Evolutionary conservation across 2,797 vertebrate species (phyloP).

Genomic region (Gila robusta): DNA sequence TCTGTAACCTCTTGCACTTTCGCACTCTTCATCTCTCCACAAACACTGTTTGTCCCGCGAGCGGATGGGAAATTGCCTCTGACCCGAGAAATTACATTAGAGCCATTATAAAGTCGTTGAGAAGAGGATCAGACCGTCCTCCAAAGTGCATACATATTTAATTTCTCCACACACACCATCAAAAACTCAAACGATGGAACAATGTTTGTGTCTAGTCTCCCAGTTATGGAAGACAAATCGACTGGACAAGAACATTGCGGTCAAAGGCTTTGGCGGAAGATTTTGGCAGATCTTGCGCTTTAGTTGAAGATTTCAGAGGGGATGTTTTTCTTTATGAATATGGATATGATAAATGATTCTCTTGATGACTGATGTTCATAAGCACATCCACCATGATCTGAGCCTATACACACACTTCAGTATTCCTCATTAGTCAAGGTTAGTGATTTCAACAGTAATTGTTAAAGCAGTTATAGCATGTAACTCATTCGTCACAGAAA

Average conservation of each 20-base stretch:
- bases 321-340: neutral
- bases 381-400: neutral
- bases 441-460: neutral
- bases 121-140: slow-evolving; percentile 52
- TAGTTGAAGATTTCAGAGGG: neutral
- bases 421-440: neutral
- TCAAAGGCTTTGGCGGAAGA: neutral
- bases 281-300: neutral
- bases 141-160: slow-evolving; percentile 63
- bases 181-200: slow-evolving; percentile 52
- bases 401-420: neutral
- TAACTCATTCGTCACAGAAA: too few relatives aligned
- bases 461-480: too few relatives aligned
- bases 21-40: slow-evolving; percentile 32
- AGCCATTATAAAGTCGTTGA: slow-evolving; percentile 56
- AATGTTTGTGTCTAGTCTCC: slow-evolving; percentile 53
- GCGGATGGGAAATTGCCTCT: slow-evolving; percentile 53
- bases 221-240: slow-evolving; percentile 34
- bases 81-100: slow-evolving; percentile 56
- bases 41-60: slow-evolving; percentile 57
- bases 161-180: slow-evolving; percentile 52
- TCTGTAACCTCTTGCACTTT: slow-evolving; percentile 46
- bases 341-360: neutral
- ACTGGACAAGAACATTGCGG: slow-evolving; percentile 3
- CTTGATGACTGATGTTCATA: neutral